Conservation (phyloP, 2,797 vertebrate species). For the Oreochromis grahami region DNA sequence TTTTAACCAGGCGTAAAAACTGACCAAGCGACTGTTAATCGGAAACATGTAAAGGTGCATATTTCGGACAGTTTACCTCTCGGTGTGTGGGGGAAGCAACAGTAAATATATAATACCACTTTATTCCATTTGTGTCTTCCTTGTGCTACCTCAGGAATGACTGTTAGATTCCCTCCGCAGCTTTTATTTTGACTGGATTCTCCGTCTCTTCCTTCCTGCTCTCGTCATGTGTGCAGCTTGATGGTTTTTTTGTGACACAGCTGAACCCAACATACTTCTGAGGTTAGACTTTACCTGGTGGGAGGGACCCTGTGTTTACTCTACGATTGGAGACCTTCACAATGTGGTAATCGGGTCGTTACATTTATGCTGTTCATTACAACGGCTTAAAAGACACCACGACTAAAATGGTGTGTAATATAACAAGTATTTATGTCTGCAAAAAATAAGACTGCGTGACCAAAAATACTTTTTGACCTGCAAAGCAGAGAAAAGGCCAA, state of each 20-base stretch:
- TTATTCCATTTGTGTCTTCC: not conserved
- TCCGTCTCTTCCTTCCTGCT: not conserved
- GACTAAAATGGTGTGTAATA: rapidly evolving
- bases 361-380: not conserved
- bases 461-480: not conserved
- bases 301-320: not conserved
- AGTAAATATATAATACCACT: not conserved
- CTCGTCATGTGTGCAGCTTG: rapidly evolving
- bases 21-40: not conserved
- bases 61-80: not conserved
- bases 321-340: not conserved
- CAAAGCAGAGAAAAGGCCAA: not conserved
- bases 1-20: not conserved
- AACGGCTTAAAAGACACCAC: rapidly evolving
- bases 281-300: not conserved
- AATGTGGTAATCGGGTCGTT: rapidly evolving
- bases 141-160: not conserved
- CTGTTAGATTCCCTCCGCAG: not conserved
- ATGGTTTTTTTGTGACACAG: not conserved
- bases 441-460: rapidly evolving
- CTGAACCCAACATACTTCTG: not conserved
- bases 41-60: not conserved
- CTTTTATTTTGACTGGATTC: not conserved
- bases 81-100: not conserved
- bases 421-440: not conserved